Conservation (phyloP, 2,113 vertebrate species). For the Cryptotis parvus region DNA sequence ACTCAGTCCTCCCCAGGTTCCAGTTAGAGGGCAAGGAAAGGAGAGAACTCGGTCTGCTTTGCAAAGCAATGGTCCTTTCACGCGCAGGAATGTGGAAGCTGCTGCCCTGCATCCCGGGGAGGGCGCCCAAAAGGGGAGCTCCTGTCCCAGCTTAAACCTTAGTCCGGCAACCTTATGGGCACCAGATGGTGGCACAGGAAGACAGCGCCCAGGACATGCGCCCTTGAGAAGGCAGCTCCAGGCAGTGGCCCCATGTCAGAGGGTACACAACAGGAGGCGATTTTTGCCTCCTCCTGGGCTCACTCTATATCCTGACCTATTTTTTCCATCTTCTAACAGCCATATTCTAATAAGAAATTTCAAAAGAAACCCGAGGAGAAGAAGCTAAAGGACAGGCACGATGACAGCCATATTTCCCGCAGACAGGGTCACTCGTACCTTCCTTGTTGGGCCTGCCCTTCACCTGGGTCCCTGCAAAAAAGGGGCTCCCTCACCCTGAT, state of each 20-base stretch:
- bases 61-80: not conserved
- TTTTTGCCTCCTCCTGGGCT: not conserved
- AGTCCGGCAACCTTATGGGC: not conserved
- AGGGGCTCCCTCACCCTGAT: not conserved
- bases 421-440: not conserved
- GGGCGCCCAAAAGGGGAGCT: not conserved
- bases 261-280: not conserved
- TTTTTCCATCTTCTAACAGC: not conserved
- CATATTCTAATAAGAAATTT: constrained; percentile 1
- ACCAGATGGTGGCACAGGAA: not conserved
- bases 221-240: not conserved
- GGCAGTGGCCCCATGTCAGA: not conserved
- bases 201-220: not conserved
- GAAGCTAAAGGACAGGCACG: not conserved
- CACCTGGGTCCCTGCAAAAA: too few species aligned
- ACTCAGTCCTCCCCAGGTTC: not conserved
- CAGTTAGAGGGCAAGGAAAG: not conserved
- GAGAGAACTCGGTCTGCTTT: not conserved
- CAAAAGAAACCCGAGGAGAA: not conserved
- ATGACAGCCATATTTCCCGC: not conserved
- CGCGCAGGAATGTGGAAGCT: not conserved
- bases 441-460: not conserved
- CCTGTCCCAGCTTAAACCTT: not conserved
- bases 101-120: not conserved
- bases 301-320: not conserved